Percentiles rank a stretch among this genome's conserved stretches.
Evolutionary conservation across 2,888 invertebrate species (phyloP).

Genomic region (Gymnoscelis rufifasciata): DNA sequence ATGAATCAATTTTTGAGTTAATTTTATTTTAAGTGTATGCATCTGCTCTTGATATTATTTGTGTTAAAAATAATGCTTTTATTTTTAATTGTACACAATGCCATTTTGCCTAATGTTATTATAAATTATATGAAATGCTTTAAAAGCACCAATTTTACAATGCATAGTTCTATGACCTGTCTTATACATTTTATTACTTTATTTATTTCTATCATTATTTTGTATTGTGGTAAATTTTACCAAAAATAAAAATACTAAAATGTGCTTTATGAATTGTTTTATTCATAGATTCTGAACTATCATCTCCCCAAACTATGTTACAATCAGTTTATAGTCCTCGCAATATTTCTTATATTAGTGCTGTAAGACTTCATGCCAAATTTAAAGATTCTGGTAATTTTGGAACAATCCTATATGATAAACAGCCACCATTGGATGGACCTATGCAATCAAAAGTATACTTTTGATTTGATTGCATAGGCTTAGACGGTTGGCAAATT

Average conservation of each 20-base stretch:
- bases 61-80: conserved; percentile 74
- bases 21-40: conserved; percentile 60
- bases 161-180: conserved; percentile 78
- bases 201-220: conserved; percentile 79
- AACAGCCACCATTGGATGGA: too few relatives aligned
- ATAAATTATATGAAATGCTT: conserved; percentile 79
- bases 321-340: too few relatives aligned
- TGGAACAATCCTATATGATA: too few relatives aligned
- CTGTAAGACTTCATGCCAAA: too few relatives aligned
- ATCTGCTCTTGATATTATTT: conserved; percentile 76
- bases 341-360: too few relatives aligned
- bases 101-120: conserved; percentile 80
- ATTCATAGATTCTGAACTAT: conserved; percentile 29
- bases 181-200: conserved; percentile 77
- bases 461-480: too few relatives aligned
- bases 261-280: conserved; percentile 73
- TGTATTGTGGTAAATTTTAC: conserved; percentile 79
- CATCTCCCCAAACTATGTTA: too few relatives aligned
- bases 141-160: conserved; percentile 79
- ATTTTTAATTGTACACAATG: conserved; percentile 77
- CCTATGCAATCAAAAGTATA: too few relatives aligned
- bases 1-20: conserved; percentile 60
- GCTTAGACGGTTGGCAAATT: too few relatives aligned
- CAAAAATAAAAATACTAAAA: conserved; percentile 79
- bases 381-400: too few relatives aligned